phyloP scores from a whole-genome alignment of 2,888 invertebrate species.

The Gastrophysa polygoni region DNA sequence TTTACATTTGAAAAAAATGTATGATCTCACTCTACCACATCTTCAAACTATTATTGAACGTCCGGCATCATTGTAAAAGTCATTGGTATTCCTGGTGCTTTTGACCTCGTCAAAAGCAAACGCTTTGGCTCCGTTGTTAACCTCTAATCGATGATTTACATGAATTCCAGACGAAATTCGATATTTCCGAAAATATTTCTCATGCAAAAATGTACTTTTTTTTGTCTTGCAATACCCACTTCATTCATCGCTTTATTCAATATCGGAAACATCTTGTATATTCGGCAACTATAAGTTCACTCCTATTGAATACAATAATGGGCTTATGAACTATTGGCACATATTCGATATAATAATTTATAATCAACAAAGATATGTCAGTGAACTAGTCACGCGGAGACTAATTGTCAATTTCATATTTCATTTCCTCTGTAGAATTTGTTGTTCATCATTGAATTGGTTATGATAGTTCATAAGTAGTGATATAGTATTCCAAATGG shows the following conservation, averaged over 20 bases:
- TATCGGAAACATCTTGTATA: too few relatives aligned
- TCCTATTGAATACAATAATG: not conserved
- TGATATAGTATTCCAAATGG: slow-evolving; percentile 2
- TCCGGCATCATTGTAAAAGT: not conserved
- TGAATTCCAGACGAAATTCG: too few relatives aligned
- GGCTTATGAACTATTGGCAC: not conserved
- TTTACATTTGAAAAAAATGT: not conserved
- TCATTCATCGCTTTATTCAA: slow-evolving; percentile 1
- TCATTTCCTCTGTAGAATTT: not conserved
- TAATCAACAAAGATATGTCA: slow-evolving; percentile 2
- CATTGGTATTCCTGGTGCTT: too few relatives aligned
- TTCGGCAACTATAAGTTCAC: too few relatives aligned
- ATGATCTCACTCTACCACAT: not conserved
- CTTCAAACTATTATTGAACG: not conserved
- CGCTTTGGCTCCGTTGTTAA: too few relatives aligned
- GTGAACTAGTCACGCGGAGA: not conserved
- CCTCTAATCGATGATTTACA: too few relatives aligned
- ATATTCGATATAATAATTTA: slow-evolving; percentile 5
- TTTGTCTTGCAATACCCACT: not conserved
- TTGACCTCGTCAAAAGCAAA: too few relatives aligned
- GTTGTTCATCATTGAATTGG: slow-evolving; percentile 3
- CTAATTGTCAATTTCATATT: slow-evolving; percentile 1
- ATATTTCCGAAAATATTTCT: too few relatives aligned
- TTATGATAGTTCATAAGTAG: not conserved
- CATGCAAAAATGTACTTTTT: not conserved